A percentile compares a stretch with the other conserved stretches of the same genome.
Evolutionary conservation across 2,888 invertebrate genomes (phyloP).

Genomic region (Oligia fasciuncula): DNA sequence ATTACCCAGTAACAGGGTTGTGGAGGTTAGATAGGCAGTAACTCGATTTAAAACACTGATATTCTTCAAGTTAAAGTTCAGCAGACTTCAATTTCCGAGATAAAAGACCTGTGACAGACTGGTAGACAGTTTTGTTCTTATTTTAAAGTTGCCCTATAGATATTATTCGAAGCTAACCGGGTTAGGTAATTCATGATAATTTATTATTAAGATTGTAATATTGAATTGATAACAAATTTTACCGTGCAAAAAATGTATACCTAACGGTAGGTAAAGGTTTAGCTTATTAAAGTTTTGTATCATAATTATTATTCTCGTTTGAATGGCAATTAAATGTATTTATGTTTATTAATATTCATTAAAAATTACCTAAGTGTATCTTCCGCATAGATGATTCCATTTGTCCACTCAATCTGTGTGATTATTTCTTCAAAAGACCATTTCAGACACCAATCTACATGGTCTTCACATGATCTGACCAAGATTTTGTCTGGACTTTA

Average conservation of each 20-base stretch:
- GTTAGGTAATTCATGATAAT: background rate
- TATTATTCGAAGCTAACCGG: background rate
- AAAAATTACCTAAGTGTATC: background rate
- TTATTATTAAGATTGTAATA: background rate
- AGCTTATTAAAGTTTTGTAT: background rate
- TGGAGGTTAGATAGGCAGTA: too few species aligned
- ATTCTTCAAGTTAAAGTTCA: too few species aligned
- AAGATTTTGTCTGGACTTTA: too few species aligned
- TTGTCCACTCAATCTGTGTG: too few species aligned
- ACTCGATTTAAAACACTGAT: too few species aligned
- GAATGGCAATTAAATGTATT: background rate
- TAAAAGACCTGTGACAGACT: background rate
- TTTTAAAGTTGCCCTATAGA: too few species aligned
- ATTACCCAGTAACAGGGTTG: background rate
- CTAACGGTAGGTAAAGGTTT: too few species aligned
- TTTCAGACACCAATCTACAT: too few species aligned
- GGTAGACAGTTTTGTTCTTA: background rate
- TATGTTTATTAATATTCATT: constrained; percentile 2
- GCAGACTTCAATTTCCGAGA: background rate
- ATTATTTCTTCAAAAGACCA: too few species aligned
- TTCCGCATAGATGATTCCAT: constrained; percentile 1
- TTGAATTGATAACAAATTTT: background rate
- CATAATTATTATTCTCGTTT: background rate
- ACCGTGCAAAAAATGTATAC: background rate
- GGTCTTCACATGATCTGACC: too few species aligned